These are phyloP conservation scores for Ameiurus melas DNA, from an alignment of 2,113 vertebrate genomes.

Conservation along the genomic window DNA sequence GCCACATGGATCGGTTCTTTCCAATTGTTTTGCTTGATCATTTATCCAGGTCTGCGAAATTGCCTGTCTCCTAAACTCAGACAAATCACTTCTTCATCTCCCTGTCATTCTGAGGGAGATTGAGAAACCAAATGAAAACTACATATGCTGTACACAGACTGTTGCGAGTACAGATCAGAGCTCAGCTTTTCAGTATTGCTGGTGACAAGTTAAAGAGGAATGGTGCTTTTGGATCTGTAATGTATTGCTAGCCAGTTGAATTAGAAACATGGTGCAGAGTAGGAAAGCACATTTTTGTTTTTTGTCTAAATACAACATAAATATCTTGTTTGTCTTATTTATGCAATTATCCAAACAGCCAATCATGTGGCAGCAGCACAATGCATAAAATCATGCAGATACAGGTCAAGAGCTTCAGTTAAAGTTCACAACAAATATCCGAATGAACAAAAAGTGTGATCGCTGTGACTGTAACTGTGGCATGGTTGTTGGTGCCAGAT, in stretches of 20 bases:
- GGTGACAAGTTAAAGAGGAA: background rate
- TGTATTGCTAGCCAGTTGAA: background rate
- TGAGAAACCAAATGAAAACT: slow-evolving; percentile 15
- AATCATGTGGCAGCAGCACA: too few relatives aligned
- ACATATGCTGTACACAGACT: slow-evolving; percentile 12
- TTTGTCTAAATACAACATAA: background rate
- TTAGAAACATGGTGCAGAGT: background rate
- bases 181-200: background rate
- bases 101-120: slow-evolving; percentile 22
- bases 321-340: too few relatives aligned
- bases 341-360: too few relatives aligned
- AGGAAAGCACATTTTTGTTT: background rate
- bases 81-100: slow-evolving; percentile 35
- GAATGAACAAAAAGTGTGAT: too few relatives aligned
- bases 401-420: too few relatives aligned
- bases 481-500: too few relatives aligned
- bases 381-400: too few relatives aligned
- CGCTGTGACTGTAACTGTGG: too few relatives aligned
- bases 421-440: too few relatives aligned
- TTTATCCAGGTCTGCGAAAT: slow-evolving; percentile 7
- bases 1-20: slow-evolving; percentile 36
- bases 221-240: background rate
- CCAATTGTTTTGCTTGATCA: slow-evolving; percentile 27
- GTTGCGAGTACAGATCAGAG: slow-evolving; percentile 1
- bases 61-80: slow-evolving; percentile 34